Evolutionary conservation across 2,113 vertebrate genomes (phyloP).

Genomic region (Xerus inauris): DNA sequence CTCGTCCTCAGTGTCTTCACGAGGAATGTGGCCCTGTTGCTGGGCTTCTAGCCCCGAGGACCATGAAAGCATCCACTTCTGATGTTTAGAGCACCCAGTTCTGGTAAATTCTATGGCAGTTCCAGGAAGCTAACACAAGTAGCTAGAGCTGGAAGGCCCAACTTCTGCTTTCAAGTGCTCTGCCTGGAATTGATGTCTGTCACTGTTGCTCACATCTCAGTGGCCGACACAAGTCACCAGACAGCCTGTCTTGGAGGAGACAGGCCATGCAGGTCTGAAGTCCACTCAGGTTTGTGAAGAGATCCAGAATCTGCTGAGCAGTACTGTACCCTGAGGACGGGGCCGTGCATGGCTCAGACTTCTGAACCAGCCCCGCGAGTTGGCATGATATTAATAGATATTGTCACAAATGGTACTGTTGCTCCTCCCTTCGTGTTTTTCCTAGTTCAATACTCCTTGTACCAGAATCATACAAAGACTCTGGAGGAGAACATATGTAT

Average conservation of each 20-base stretch:
- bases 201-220: not conserved
- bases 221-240: not conserved
- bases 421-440: not conserved
- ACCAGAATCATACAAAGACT: not conserved
- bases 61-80: not conserved
- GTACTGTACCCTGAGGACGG: not conserved
- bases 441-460: not conserved
- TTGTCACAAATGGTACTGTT: not conserved
- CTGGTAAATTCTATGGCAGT: not conserved
- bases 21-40: not conserved
- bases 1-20: not conserved
- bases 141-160: not conserved
- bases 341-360: not conserved
- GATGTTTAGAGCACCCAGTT: not conserved
- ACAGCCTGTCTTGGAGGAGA: not conserved
- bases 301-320: not conserved
- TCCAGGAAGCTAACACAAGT: not conserved
- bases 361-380: not conserved
- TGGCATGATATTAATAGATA: not conserved
- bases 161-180: not conserved
- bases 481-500: not conserved
- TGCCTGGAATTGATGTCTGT: not conserved
- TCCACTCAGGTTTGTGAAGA: not conserved
- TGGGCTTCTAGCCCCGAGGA: not conserved
- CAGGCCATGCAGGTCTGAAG: not conserved